Conservation (phyloP, 2,888 invertebrate species). For the Harpalus rufipes region DNA sequence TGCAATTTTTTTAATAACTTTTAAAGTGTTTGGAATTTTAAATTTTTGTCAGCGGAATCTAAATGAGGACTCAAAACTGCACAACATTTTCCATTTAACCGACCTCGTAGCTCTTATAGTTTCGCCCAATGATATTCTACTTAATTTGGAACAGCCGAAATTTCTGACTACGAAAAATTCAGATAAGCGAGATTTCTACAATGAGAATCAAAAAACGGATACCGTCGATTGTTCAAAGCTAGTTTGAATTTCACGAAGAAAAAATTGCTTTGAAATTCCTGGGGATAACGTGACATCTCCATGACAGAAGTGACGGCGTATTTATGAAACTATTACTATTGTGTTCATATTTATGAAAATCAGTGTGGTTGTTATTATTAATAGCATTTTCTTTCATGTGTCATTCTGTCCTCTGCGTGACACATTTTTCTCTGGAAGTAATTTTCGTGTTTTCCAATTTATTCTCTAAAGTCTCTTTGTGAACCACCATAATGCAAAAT, state of each 20-base stretch:
- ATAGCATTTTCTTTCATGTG: slow-evolving; percentile 35
- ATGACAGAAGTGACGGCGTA: neutral
- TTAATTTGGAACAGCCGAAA: no score
- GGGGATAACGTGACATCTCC: neutral
- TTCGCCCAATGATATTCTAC: no score
- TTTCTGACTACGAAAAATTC: no score
- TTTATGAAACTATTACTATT: slow-evolving; percentile 15
- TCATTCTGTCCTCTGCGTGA: slow-evolving; percentile 23
- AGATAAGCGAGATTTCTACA: no score
- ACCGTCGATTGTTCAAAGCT: neutral
- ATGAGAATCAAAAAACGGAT: neutral
- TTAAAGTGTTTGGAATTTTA: no score
- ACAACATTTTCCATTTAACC: no score
- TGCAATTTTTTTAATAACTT: no score
- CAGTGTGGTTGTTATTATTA: slow-evolving; percentile 23
- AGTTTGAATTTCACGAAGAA: neutral
- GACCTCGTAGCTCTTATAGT: no score
- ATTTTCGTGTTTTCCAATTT: slow-evolving; percentile 40
- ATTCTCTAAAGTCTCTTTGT: slow-evolving; percentile 34
- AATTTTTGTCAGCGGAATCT: no score
- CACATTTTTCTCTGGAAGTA: slow-evolving; percentile 40
- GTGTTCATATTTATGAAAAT: slow-evolving; percentile 31
- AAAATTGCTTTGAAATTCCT: neutral
- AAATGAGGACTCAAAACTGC: no score
- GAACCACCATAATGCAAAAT: slow-evolving; percentile 39